Base-by-base conservation (phyloP, 1,140 invertebrate genomes). In the Sitobion miscanthi region DNA sequence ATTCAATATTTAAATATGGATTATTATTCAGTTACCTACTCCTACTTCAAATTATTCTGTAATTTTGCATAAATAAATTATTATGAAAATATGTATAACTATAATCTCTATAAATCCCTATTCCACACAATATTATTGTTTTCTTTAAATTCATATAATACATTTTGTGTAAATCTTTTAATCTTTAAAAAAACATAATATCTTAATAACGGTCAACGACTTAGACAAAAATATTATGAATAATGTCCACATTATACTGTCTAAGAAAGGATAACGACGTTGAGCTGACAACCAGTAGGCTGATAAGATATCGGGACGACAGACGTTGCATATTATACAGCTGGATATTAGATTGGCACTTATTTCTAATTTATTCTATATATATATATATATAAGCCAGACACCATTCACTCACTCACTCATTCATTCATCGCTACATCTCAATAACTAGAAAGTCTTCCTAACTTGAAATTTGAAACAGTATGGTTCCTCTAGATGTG, bases 11-110 rank as follows among this genome's bases (percentile, higher is more conserved):
- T 17, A 77, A 77, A 77, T 77, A 35, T 0, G 14, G 5, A 30
- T n/a, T n/a, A 35, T 77, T 77, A 77, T 77, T 77, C 62, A 77
- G 62, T 77, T 77, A 77, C n/a, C n/a, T 77, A n/a, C 62, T n/a
- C 30, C 17, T 54, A 54, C 52, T 77, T 77, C 5, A 77, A 6
- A 77, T 77, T n/a, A n/a, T 77, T 77, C 14, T 77, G 14, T 77
- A n/a, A 77, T 77, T 77, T 77, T 69, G 14, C 17, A 77, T 77
- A 30, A 77, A 77, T n/a, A 77, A 77, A 77, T 77, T n/a, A n/a
- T n/a, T 77, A 77, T n/a, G 14, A 77, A 77, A 77, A 77, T 17
- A 6, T 17, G 14, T 69, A 5, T n/a, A 54, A 17, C 52, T 54
- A 54, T 54, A 54, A 54, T 54, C 3, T 54, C 1, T 54, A 17